Evolutionary conservation across 2,797 vertebrate genomes (phyloP), one percentile per base, ranked within the genome.

Genomic region (Pogoniulus pusillus): DNA sequence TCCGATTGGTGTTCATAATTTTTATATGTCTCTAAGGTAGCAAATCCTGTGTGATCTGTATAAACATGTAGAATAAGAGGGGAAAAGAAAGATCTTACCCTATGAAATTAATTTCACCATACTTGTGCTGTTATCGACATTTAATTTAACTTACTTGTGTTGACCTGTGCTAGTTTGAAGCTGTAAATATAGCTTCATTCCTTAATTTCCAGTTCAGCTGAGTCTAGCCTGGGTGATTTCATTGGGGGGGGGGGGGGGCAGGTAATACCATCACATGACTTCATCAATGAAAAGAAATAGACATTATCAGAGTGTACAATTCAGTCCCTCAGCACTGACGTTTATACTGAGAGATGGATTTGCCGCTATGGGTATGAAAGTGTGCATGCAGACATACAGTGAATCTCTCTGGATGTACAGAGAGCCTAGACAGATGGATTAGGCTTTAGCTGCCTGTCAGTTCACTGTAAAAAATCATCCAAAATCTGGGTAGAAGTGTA

Each of bases 371-470:
- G 82, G 41, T 26, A 49, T 5, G 23, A 19, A 34, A 53, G 3
- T 32, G 45, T 62, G n/a, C 5, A 8, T 55, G 24, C 37, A 47
- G 74, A 6, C 0, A 0, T 51, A 66, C 26, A 34, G 32, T 66
- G 51, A 26, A 65, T 63, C 30, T 1, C 41, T 69, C 29, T 29
- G 68, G 27, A 5, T n/a, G 32, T 11, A 32, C 24, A 63, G 53
- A 32, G 24, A 57, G 26, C 45, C 16, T 24, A 2, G 27, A 18
- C 1, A 16, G 12, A n/a, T 83, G 69, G 37, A 24, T 53, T 65
- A 43, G 53, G 8, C 53, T 64, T 23, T 18, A 65, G 12, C 30
- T 55, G 59, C n/a, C 39, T 71, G 72, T 34, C 59, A 64, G 29
- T 49, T 82, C 54, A 39, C 19, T 27, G 15, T 64, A 27, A 32